Evolutionary conservation across 2,113 vertebrate genomes (phyloP), one percentile per base, ranked within the genome.

Genomic region (Benthochromis sp.): DNA sequence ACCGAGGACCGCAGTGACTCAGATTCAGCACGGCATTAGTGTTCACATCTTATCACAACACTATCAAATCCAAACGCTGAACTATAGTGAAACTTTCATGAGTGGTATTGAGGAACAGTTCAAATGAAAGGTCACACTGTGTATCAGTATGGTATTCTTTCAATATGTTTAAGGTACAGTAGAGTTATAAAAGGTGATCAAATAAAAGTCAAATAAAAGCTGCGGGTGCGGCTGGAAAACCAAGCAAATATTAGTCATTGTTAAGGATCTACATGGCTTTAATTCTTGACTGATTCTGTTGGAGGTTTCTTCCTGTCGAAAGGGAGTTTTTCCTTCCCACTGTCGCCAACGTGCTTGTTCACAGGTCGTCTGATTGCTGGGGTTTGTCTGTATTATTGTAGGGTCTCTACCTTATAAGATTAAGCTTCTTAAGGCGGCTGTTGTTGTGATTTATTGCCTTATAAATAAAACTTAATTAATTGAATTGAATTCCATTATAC

Each of bases 1-100:
- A 93, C 36, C 4, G 85, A 94, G 94, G 93, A 91, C 92, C 80
- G 80, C 80, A 45, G 92, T 90, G 90, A 93, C 90, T 94, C 92
- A 91, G 69, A 92, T 92, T 80, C 71, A 52, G 73, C 29, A 53
- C 88, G n/a, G 89, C 82, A 87, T 79, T 88, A 89, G 59, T 89
- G 86, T 91, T 59, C 80, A 76, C 57, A n/a, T 85, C 81, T 92
- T 93, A 92, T 95, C 89, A 36, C 59, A 57, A 76, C 7, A 4
- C 88, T 27, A 88, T 94, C 90, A 84, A 83, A 89, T 57, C 81
- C 55, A 88, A 88, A 91, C 40, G 24, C 53, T 40, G 31, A 73
- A 69, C 81, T 45, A 24, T 4, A 14, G 13, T 19, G 14, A 73
- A 79, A 59, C 55, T 57, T 73, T 38, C 13, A 27, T 45, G 29